A percentile compares a stretch with the other conserved stretches of the same genome.
phyloP scores from a whole-genome alignment of 2,888 invertebrate genomes.

The Polymixis lichenea region DNA sequence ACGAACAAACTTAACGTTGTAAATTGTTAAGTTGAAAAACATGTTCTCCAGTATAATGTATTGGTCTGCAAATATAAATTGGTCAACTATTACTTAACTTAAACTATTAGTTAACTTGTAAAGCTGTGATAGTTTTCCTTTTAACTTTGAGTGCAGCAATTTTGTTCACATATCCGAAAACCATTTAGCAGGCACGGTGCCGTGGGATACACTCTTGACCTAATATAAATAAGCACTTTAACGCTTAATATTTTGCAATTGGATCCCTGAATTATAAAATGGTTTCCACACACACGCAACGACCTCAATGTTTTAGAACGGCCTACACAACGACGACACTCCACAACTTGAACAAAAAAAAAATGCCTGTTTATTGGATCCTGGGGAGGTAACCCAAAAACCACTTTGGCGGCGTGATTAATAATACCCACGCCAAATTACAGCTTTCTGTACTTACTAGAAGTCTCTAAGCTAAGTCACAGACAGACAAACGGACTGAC shows the following conservation, averaged over 20 bases:
- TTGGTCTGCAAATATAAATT: background rate
- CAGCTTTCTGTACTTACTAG: background rate
- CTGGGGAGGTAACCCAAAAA: too few relatives aligned
- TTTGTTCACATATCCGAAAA: background rate
- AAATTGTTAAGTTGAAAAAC: background rate
- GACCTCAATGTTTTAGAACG: background rate
- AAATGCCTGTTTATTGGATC: background rate
- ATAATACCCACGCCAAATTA: background rate
- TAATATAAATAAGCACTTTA: background rate
- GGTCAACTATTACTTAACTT: too few relatives aligned
- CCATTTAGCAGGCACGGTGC: background rate
- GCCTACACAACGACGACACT: background rate
- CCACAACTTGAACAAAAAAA: background rate
- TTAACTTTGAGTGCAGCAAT: background rate
- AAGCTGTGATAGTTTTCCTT: background rate
- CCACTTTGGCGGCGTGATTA: background rate
- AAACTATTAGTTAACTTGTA: too few relatives aligned
- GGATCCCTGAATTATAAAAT: background rate
- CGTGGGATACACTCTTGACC: background rate
- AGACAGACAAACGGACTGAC: background rate
- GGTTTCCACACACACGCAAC: background rate
- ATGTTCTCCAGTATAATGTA: background rate
- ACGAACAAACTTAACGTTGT: background rate
- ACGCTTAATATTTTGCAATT: background rate
- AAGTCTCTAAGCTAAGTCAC: background rate